Conservation (phyloP, 2,113 vertebrate species). For the Penelope pileata region DNA sequence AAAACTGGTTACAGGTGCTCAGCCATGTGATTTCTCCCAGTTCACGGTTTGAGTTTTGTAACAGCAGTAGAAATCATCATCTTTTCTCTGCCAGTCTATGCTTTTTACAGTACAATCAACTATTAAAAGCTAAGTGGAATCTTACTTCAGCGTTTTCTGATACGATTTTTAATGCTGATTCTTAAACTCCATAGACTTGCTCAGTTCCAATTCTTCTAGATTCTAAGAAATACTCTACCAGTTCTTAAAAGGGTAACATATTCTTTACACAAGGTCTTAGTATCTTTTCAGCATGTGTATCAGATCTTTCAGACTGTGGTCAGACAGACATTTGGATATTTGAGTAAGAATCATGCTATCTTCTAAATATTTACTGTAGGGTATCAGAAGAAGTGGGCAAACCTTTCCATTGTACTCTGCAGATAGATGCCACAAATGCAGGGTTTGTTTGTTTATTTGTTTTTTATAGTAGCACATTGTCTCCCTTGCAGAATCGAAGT, state of each 20-base stretch:
- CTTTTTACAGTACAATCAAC: constrained; percentile 16
- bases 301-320: neutral
- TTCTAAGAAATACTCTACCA: neutral
- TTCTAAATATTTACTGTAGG: neutral
- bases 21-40: constrained; percentile 22
- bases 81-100: constrained; percentile 4
- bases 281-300: neutral
- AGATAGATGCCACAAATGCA: neutral
- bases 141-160: neutral
- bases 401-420: neutral
- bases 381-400: neutral
- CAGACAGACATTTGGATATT: neutral
- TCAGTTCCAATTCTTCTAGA: neutral
- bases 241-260: neutral
- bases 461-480: neutral
- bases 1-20: neutral
- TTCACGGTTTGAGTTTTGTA: constrained; percentile 31
- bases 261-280: neutral
- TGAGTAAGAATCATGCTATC: neutral
- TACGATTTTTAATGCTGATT: constrained; percentile 12
- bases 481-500: neutral
- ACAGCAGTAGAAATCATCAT: constrained; percentile 8
- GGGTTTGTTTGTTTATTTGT: neutral
- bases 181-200: neutral
- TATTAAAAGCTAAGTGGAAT: constrained; percentile 18